A percentile compares a stretch with the other conserved stretches of the same genome.
These are phyloP conservation scores for Drosophila arawakana DNA, from an alignment of 1,140 invertebrate species.

Conservation along the genomic window DNA sequence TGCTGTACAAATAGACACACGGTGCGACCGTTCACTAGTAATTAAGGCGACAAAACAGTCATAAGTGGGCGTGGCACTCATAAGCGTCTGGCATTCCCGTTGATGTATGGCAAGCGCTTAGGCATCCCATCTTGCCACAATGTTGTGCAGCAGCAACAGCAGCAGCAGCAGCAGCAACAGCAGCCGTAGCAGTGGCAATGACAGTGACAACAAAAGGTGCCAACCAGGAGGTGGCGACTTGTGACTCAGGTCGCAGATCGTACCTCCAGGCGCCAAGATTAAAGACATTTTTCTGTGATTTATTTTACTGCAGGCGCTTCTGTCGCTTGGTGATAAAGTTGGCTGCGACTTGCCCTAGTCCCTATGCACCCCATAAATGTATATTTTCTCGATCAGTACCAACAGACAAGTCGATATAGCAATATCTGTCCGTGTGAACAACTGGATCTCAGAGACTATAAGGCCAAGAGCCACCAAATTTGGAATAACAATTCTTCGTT, in stretches of 20 bases:
- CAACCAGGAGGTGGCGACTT: constrained; percentile 23
- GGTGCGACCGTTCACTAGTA: constrained; percentile 49
- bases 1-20: constrained; percentile 70
- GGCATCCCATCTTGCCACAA: constrained; percentile 27
- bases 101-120: constrained; percentile 73
- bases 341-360: background rate
- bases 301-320: constrained; percentile 74
- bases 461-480: too few species aligned
- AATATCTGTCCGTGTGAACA: too few species aligned
- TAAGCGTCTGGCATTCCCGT: constrained; percentile 52
- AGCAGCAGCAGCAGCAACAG: constrained; percentile 29
- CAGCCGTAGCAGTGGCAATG: constrained; percentile 15
- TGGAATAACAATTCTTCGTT: too few species aligned
- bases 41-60: constrained; percentile 79
- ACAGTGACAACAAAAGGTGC: too few species aligned
- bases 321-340: constrained; percentile 31
- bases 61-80: constrained; percentile 60
- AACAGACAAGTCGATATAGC: too few species aligned
- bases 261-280: constrained; percentile 68
- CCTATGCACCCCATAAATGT: background rate
- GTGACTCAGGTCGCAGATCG: constrained; percentile 31
- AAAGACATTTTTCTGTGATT: constrained; percentile 80
- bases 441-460: too few species aligned
- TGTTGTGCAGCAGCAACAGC: constrained; percentile 32
- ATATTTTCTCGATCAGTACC: too few species aligned